phyloP scores from a whole-genome alignment of 2,113 vertebrate genomes.

The Prionailurus viverrinus region DNA sequence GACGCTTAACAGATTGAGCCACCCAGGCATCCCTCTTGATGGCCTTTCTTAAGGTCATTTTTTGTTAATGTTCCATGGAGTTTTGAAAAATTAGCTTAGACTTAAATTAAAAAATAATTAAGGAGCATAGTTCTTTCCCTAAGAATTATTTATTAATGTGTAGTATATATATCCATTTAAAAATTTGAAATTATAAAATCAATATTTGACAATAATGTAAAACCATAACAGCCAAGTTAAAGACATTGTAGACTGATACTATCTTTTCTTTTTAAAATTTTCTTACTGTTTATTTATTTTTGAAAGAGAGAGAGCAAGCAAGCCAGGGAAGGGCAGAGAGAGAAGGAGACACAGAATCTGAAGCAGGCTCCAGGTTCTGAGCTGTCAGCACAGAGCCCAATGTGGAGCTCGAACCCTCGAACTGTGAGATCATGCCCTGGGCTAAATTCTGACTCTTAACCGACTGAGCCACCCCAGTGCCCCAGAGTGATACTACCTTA shows the following conservation, averaged over 20 bases:
- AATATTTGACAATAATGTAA: conserved; percentile 48
- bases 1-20: too few relatives aligned
- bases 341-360: too few relatives aligned
- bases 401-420: too few relatives aligned
- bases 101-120: conserved; percentile 50
- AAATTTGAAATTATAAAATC: conserved; percentile 53
- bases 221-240: background rate
- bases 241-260: conserved; percentile 1
- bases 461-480: too few relatives aligned
- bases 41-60: conserved; percentile 18
- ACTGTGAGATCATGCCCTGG: too few relatives aligned
- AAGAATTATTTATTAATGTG: conserved; percentile 20
- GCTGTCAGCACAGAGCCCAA: too few relatives aligned
- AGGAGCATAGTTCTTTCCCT: background rate
- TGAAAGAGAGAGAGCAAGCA: too few relatives aligned
- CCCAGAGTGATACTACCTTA: background rate
- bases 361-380: too few relatives aligned
- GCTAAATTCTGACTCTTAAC: too few relatives aligned
- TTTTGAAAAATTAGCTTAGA: conserved; percentile 32
- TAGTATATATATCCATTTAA: conserved; percentile 33
- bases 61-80: background rate
- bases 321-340: too few relatives aligned
- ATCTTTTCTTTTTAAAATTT: background rate
- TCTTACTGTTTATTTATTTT: too few relatives aligned
- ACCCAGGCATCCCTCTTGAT: background rate